Evolutionary conservation across 2,113 vertebrate genomes (phyloP), one percentile per base, ranked within the genome.

Genomic region (Lynx canadensis): DNA sequence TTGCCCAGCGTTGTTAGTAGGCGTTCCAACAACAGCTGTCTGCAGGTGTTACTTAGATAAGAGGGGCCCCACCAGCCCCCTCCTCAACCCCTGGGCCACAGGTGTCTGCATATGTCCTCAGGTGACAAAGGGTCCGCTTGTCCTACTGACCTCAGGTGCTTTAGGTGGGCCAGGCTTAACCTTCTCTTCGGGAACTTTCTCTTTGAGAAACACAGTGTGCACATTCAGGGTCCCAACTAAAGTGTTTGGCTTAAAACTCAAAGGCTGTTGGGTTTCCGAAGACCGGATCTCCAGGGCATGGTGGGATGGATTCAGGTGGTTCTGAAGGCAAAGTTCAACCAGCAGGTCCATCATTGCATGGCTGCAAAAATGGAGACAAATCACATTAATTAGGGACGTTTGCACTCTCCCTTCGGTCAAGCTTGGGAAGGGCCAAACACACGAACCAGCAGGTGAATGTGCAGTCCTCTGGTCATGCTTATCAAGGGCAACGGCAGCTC

Each of bases 331-430:
- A 82, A 99, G 98, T 57, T 99, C 99, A n/a, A 99, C 99, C 98
- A 99, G 98, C 0, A 99, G 97, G 98, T 99, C 99, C 99, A 99
- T 99, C 99, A 99, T 99, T 55, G 99, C 99, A 98, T 99, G 99
- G 98, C 99, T 99, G 99, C 21, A 98, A 97, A 93, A 93, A 66
- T 78, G 97, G 88, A 98, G 83, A 48, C 95, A 48, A 96, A 82
- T 29, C 45, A 88, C 7, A 0, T 0, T 98, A 91, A 98, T 81
- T 8, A 60, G 84, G 27, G 91, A 9, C 25, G 69, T 78, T 57
- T 71, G 48, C 0, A 60, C 92, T 97, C 92, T 88, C 71, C 97
- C 98, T 98, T 98, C 98, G 68, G 29, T 88, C 80, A 96, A 50
- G 90, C 97, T 50, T 3, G 38, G 12, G 9, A 19, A 2, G 55